Evolutionary conservation across 2,113 vertebrate species (phyloP), one percentile per base, ranked within the genome.

Genomic region (Cottus gobio): DNA sequence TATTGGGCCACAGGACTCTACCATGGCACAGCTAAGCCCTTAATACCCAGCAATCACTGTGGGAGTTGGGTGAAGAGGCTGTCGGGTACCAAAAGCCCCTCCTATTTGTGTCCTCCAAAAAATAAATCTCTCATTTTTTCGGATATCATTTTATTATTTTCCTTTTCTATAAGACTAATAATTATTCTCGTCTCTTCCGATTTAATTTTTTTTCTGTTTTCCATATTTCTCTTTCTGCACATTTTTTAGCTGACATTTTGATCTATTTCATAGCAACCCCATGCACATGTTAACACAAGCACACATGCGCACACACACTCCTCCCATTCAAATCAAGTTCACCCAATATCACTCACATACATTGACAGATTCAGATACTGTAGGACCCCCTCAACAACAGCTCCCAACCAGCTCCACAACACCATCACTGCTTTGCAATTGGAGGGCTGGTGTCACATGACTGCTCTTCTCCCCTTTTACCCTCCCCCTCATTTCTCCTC

Each of bases 1-100:
- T 78, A 77, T 65, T 66, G 52, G 67, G 57, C 79, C 71, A 75
- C 48, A 71, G 81, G 58, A 63, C 58, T 82, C 65, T 77, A 71
- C 66, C 73, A 39, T 76, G 78, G 74, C 58, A 77, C 75, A 81
- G 84, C 73, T 89, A 92, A 90, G 89, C 84, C 39, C 71, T 90
- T 91, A 89, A 91, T 90, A 88, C 90, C 68, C 52, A 1, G n/a
- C 64, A 82, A 74, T 61, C 62, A 66, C n/a, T 56, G 71, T 58
- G 60, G 30, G 71, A 52, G 2, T 36, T 5, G 36, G 62, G 60
- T 16, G 66, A 26, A 28, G 24, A 50, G 31, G 24, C 18, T 57
- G 31, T 20, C 31, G 22, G 66, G 26, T 39, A 69, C 18, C 44
- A 39, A 66, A 54, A 22, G 8, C 54, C 70, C 6, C 13, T 36